Percentiles rank a stretch among this genome's conserved stretches.
These are phyloP conservation scores for Dendrolimus houi DNA, from an alignment of 2,888 invertebrate genomes.

Conservation along the genomic window DNA sequence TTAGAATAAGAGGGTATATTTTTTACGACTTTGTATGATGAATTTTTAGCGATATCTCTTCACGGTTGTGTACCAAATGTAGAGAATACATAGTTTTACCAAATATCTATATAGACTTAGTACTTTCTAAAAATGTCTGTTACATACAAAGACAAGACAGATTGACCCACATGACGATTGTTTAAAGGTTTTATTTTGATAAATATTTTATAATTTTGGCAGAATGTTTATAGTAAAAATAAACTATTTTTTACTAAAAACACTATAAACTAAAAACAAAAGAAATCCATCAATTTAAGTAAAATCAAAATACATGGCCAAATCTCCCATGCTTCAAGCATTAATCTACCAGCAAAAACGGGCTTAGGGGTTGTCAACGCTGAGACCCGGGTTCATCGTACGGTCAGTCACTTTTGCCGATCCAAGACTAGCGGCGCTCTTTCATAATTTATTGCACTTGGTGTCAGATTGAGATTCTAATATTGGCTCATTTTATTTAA, in stretches of 20 bases:
- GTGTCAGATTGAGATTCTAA: background rate
- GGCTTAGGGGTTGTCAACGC: slow-evolving; percentile 48
- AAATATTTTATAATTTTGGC: no score
- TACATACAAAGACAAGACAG: no score
- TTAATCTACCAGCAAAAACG: slow-evolving; percentile 53
- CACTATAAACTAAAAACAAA: background rate
- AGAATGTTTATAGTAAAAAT: no score
- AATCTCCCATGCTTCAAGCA: slow-evolving; percentile 11
- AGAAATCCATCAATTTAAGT: background rate
- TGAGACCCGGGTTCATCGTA: slow-evolving; percentile 34
- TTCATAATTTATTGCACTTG: slow-evolving; percentile 1
- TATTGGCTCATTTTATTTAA: background rate
- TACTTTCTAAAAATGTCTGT: no score
- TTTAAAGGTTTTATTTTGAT: no score
- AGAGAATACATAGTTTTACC: no score
- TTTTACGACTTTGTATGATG: no score
- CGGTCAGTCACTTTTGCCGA: slow-evolving; percentile 47
- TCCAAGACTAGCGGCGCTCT: slow-evolving; percentile 16
- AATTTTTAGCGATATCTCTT: no score
- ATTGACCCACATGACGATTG: no score
- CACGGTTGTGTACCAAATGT: no score
- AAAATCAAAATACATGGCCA: background rate
- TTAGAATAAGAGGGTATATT: no score
- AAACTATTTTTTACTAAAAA: background rate
- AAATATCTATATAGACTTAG: no score